Conservation (phyloP, 2,113 vertebrate species). For the Entomyzon cyanotis region DNA sequence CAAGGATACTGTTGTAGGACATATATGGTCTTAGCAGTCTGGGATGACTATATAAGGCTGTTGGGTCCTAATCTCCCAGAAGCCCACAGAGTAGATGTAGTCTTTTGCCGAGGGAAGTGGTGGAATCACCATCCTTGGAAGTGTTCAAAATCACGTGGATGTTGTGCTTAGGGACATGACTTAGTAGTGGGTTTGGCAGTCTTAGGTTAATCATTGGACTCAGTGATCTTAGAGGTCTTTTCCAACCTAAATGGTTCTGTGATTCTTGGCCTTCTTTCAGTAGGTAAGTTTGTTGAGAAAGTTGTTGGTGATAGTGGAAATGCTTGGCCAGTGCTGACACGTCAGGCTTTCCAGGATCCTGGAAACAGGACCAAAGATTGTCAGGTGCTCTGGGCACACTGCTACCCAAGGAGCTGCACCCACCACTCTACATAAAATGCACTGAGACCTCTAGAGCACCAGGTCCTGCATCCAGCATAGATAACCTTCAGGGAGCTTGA, state of each 20-base stretch:
- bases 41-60: neutral
- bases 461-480: neutral
- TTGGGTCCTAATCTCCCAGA: neutral
- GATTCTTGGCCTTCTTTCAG: neutral
- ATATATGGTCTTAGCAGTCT: neutral
- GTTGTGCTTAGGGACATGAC: neutral
- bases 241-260: neutral
- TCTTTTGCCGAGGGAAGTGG: neutral
- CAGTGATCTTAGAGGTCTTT: neutral
- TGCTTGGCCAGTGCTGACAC: neutral
- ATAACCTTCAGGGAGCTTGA: neutral
- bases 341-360: neutral
- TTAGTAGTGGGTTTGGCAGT: neutral
- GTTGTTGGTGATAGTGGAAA: neutral
- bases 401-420: neutral
- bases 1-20: neutral
- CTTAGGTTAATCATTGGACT: neutral
- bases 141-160: neutral
- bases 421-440: neutral
- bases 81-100: neutral
- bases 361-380: neutral
- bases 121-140: neutral
- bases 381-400: neutral
- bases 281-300: neutral
- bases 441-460: neutral